These are phyloP conservation scores for Gorsachius goisagi DNA, from an alignment of 2,113 vertebrate genomes.

Conservation along the genomic window DNA sequence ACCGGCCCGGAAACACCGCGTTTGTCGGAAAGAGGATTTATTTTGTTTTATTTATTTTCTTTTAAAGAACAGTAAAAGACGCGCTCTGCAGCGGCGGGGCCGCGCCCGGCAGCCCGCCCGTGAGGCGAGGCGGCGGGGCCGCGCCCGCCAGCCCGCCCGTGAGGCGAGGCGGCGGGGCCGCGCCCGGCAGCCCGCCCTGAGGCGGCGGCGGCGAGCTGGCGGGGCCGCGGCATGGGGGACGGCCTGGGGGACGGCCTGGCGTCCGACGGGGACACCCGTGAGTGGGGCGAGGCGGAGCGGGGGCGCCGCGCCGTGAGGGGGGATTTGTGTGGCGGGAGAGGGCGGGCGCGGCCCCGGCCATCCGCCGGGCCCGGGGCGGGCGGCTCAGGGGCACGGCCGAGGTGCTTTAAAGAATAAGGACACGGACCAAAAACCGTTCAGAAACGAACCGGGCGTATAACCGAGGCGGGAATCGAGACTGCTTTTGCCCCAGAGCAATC, in stretches of 20 bases:
- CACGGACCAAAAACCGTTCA: fast-evolving
- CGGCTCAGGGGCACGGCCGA: neutral
- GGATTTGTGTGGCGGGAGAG: neutral
- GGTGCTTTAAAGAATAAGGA: neutral
- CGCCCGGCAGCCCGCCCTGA: too few relatives aligned
- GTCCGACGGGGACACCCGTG: conserved; percentile 38
- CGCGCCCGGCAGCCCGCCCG: too few relatives aligned
- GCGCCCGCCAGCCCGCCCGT: too few relatives aligned
- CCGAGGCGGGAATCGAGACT: neutral
- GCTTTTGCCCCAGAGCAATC: neutral
- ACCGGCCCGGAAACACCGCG: neutral
- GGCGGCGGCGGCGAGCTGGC: neutral
- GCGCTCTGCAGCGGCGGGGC: neutral
- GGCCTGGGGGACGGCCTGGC: conserved; percentile 43
- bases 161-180: neutral
- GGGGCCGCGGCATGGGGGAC: neutral
- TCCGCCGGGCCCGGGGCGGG: neutral
- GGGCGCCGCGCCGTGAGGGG: neutral
- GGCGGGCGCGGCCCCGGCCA: neutral
- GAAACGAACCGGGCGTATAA: neutral
- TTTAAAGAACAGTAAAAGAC: neutral
- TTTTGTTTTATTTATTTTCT: neutral
- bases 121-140: neutral
- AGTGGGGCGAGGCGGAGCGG: neutral
- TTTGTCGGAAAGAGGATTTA: neutral